Evolutionary conservation across 2,888 invertebrate species (phyloP).

Genomic region (Cataglyphis cursor): DNA sequence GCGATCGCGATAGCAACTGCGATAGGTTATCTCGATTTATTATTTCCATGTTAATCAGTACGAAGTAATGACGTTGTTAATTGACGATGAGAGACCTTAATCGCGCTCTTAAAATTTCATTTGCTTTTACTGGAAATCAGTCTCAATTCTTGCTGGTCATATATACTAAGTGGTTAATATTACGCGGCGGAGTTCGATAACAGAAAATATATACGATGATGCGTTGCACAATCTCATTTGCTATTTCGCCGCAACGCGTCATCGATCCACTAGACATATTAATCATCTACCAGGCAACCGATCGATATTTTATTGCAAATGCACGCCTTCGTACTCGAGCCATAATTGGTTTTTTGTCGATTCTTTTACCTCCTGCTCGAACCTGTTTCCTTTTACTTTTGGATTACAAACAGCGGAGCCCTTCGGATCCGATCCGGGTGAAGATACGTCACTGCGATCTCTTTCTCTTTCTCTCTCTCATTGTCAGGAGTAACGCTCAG

Average conservation of each 20-base stretch:
- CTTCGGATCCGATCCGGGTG: not conserved
- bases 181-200: slow-evolving; percentile 18
- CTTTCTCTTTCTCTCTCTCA: not conserved
- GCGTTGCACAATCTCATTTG: slow-evolving; percentile 8
- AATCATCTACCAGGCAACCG: slow-evolving; percentile 21
- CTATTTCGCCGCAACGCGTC: slow-evolving; percentile 11
- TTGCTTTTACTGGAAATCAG: not conserved
- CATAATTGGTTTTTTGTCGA: slow-evolving; percentile 15
- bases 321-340: slow-evolving; percentile 12
- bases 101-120: slow-evolving; percentile 8
- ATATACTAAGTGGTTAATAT: not conserved
- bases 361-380: not conserved
- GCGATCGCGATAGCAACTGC: not conserved
- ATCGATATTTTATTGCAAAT: slow-evolving; percentile 26
- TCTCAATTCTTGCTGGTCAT: not conserved
- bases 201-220: not conserved
- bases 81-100: not conserved
- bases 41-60: slow-evolving; percentile 3
- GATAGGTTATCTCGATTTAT: slow-evolving; percentile 10
- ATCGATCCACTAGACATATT: slow-evolving; percentile 30
- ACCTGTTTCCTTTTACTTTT: not conserved
- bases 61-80: slow-evolving; percentile 53
- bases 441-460: slow-evolving; percentile 24
- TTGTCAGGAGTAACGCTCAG: slow-evolving; percentile 23
- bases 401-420: not conserved